phyloP scores from a whole-genome alignment of 2,113 vertebrate species.

The Semicossyphus pulcher region DNA sequence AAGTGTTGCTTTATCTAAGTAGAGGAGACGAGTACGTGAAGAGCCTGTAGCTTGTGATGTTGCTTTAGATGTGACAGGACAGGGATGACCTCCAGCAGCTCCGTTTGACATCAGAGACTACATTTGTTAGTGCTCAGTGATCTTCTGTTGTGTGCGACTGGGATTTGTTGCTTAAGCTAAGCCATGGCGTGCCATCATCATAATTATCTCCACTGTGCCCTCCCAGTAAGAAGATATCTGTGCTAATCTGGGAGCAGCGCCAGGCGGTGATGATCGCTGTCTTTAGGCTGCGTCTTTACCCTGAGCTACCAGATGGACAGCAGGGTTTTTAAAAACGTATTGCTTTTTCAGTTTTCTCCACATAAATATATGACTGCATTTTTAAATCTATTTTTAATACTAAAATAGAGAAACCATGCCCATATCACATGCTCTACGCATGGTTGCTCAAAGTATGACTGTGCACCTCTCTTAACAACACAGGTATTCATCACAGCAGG shows the following conservation, averaged over 20 bases:
- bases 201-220: background rate
- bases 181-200: background rate
- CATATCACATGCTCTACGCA: too few species aligned
- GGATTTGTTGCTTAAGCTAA: background rate
- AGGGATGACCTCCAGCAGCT: background rate
- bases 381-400: conserved; percentile 1
- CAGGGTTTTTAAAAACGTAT: background rate
- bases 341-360: too few species aligned
- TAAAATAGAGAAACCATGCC: background rate
- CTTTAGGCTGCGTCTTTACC: background rate
- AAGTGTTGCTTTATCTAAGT: background rate
- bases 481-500: too few species aligned
- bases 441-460: too few species aligned
- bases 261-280: background rate
- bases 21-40: background rate
- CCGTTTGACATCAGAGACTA: background rate
- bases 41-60: conserved; percentile 19
- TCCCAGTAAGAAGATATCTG: background rate
- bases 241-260: background rate
- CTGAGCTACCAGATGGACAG: background rate
- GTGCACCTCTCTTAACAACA: too few species aligned
- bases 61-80: background rate
- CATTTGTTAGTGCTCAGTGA: conserved; percentile 8
- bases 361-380: too few species aligned
- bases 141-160: background rate